These are phyloP conservation scores for Brotogeris chrysoptera DNA, from an alignment of 2,797 vertebrate species.

Conservation along the genomic window DNA sequence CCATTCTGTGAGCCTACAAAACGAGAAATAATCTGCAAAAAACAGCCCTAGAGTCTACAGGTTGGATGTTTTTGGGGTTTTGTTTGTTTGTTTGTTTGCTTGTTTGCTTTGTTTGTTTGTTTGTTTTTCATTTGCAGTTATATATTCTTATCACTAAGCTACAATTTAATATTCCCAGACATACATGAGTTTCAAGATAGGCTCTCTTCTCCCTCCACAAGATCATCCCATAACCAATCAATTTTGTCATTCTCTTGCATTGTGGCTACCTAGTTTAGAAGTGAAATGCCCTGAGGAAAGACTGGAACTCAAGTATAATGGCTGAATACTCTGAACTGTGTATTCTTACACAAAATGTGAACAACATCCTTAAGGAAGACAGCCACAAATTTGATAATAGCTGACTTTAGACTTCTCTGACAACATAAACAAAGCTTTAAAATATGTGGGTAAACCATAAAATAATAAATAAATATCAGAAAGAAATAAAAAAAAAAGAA, in stretches of 20 bases:
- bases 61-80: not conserved
- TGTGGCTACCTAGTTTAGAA: not conserved
- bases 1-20: not conserved
- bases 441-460: not conserved
- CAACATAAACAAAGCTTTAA: not conserved
- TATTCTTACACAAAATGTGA: not conserved
- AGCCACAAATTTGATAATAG: not conserved
- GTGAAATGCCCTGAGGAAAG: not conserved
- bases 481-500: not conserved
- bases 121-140: not conserved
- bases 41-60: not conserved
- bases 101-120: not conserved
- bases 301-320: not conserved
- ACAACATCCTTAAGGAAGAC: not conserved
- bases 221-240: not conserved
- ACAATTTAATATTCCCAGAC: not conserved
- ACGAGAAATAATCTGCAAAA: not conserved
- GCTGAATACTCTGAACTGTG: not conserved
- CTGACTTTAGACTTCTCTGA: not conserved
- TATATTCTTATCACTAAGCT: not conserved
- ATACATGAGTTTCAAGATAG: not conserved
- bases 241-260: not conserved
- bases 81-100: too few species aligned
- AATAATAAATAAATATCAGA: not conserved
- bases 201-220: not conserved